Percentiles rank a stretch among this genome's conserved stretches.
Evolutionary conservation across 2,888 invertebrate genomes (phyloP).

Genomic region (Acheta domesticus): DNA sequence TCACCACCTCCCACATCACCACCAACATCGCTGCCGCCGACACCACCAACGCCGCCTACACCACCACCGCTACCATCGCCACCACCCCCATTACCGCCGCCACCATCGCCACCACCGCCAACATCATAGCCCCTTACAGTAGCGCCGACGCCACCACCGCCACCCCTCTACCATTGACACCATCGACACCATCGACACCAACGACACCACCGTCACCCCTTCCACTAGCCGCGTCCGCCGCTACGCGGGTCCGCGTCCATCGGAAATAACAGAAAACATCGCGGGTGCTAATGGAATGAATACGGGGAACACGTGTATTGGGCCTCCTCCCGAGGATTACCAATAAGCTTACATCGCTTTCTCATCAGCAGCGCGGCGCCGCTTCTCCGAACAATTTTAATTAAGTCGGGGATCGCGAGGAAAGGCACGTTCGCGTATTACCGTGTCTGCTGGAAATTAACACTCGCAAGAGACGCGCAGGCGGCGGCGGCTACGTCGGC

Average conservation of each 20-base stretch:
- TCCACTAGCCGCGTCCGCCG: background rate
- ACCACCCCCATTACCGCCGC: too few species aligned
- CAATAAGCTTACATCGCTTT: constrained; percentile 7
- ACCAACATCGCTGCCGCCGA: too few species aligned
- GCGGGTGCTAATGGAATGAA: constrained; percentile 10
- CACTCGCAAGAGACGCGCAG: background rate
- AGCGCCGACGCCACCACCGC: too few species aligned
- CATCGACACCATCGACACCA: background rate
- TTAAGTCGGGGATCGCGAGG: constrained; percentile 1
- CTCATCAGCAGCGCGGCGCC: background rate
- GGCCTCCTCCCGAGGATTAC: background rate
- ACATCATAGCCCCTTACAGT: too few species aligned
- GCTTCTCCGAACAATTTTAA: constrained; percentile 1
- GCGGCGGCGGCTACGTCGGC: background rate
- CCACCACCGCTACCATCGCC: too few species aligned
- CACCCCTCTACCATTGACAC: rapidly evolving
- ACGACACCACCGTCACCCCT: background rate
- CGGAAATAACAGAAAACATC: constrained; percentile 3
- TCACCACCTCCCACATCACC: too few species aligned
- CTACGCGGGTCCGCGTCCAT: background rate
- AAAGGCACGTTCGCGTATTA: background rate
- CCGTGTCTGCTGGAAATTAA: background rate
- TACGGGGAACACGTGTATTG: background rate
- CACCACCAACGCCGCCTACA: too few species aligned
- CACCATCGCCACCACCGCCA: too few species aligned